Evolutionary conservation across 1,140 invertebrate genomes (phyloP), one percentile per base, ranked within the genome.

Genomic region (Drosophila mojavensis): DNA sequence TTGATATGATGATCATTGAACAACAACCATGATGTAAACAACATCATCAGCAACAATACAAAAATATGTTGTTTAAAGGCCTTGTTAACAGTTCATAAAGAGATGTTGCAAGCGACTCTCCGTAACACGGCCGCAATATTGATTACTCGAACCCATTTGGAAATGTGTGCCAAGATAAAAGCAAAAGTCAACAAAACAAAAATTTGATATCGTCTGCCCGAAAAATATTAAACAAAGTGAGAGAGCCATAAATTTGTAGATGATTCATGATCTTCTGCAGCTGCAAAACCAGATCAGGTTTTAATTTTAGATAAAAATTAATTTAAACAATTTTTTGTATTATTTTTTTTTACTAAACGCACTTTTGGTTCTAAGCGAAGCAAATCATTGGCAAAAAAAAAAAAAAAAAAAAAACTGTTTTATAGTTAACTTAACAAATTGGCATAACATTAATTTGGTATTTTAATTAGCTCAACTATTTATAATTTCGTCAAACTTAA

Each of bases 131-230:
- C 33, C 41, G 33, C 61, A 15, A 39, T 62, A 69, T 69, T 74
- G 65, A 74, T 69, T 68, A 73, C 48, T 10, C 55, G 39, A 39
- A 36, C 28, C 15, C 45, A 74, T 74, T 74, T 43, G 39, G 33
- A 67, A 68, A 73, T 69, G 41, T 69, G 59, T 61, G 71, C 65
- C 71, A 74, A 74, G 71, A 74, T 74, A 74, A 74, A 74, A 74
- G 71, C 65, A 30, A 43, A 39, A 63, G 50, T 75, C 70, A 85
- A 85, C 79, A 85, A 70, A 60, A 67, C 82, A 65, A 66, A 39
- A 64, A 47, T 47, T 41, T 39, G 51, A 39, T 45, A 43, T 39
- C 70, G 75, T 70, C 10, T 24, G 20, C 26, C n/a, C 9, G 50
- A n/a, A 28, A 28, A 36, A 33, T 33, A 54, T 33, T 33, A 47